Conservation (phyloP, 1,140 invertebrate species). For the Pogonomyrmex barbatus region DNA sequence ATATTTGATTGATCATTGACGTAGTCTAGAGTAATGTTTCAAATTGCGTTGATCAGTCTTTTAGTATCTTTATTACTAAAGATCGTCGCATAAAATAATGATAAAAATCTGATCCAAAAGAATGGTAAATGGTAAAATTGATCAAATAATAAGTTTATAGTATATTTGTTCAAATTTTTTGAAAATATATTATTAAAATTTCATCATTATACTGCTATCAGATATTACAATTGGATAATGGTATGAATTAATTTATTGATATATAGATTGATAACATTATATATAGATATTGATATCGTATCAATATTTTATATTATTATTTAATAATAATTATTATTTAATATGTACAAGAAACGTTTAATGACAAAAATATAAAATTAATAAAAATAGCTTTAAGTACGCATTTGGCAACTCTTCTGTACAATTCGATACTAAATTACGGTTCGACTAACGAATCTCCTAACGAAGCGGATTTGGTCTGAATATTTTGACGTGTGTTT, state of each 20-base stretch:
- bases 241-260: too few species aligned
- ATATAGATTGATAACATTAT: neutral
- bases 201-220: too few species aligned
- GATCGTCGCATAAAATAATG: neutral
- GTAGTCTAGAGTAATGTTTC: neutral
- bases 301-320: too few species aligned
- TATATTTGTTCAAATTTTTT: too few species aligned
- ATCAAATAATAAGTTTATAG: neutral
- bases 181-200: too few species aligned
- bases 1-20: neutral
- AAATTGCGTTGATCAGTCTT: neutral
- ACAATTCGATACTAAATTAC: neutral
- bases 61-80: neutral
- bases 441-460: neutral
- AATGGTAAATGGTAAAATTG: neutral
- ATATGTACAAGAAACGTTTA: too few species aligned
- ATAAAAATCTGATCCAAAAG: neutral
- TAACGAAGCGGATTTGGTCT: neutral
- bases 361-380: too few species aligned
- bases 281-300: neutral
- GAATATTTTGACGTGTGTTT: conserved; percentile 5
- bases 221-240: too few species aligned
- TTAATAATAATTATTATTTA: too few species aligned
- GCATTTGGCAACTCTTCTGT: too few species aligned
- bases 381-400: too few species aligned